Base-by-base conservation (phyloP, 2,888 invertebrate species). In the Netelia inedita region DNA sequence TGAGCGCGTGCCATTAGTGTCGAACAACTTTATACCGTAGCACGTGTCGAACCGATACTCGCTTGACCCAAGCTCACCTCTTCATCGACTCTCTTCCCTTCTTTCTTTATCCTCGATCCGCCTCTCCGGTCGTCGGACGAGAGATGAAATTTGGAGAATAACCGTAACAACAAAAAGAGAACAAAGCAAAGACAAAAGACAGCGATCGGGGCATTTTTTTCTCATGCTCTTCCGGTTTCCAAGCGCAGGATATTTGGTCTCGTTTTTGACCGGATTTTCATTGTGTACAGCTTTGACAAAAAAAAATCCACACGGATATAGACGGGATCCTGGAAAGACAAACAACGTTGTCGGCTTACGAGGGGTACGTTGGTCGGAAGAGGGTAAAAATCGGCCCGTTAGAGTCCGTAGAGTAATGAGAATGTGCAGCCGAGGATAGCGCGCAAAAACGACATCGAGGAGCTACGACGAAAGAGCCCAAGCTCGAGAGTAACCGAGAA, bases 401-500 rank as follows among this genome's bases (percentile, higher is more conserved):
- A 53, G 23, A n/a, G 73, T 61, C 68, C n/a, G 19, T 35, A 28
- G 41, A 79, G 79, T 83, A 85, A 83, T 83, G 76, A 80, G 63
- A 85, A 85, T 83, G 76, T 85, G 76, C 79, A 85, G 76, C 76
- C 53, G 68, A 66, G 68, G 59, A 66, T 55, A 46, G 41, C 16
- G 35, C 61, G 28, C 46, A 61, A 55, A 71, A 71, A 71, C 50
- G 63, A 69, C 74, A 55, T 71, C 35, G 57, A 59, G 50, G 35
- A 46, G 55, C 57, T 59, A 50, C 19, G 19, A 43, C 55, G 55
- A 41, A 53, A n/a, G 14, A 43, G 59, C 61, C 41, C 65, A 19
- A 46, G 61, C 61, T 61, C 41, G 63, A 11, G 57, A 68, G 65
- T 46, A 35, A 43, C 16, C 46, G 46, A 59, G 57, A 79, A 78